Conservation (phyloP, 2,113 vertebrate species). For the Grallaria varia region DNA sequence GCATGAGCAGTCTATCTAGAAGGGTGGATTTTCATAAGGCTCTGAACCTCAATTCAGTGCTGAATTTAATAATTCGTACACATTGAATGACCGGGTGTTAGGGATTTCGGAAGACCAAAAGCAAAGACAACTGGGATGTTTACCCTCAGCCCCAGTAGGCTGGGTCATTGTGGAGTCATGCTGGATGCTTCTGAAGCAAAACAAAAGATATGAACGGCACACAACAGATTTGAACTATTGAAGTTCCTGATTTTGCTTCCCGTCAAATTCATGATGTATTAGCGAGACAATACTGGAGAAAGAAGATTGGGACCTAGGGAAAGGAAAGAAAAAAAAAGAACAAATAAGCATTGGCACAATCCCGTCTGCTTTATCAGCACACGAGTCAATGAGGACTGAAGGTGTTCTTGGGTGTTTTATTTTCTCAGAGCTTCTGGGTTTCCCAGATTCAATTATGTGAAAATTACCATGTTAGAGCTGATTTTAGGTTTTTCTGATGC, state of each 20-base stretch:
- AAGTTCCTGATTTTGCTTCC: not conserved
- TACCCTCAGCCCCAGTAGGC: not conserved
- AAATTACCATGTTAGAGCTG: not conserved
- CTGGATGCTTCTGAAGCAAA: not conserved
- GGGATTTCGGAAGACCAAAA: not conserved
- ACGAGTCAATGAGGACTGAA: not conserved
- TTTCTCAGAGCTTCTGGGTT: not conserved
- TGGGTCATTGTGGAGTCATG: accelerated
- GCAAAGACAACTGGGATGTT: not conserved
- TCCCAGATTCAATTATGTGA: not conserved
- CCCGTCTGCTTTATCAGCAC: not conserved
- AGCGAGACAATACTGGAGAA: not conserved
- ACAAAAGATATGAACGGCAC: not conserved
- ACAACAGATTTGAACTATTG: not conserved
- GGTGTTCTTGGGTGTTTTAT: not conserved
- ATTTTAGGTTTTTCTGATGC: not conserved
- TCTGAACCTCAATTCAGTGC: not conserved
- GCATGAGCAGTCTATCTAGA: not conserved
- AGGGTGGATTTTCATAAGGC: not conserved
- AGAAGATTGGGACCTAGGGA: not conserved
- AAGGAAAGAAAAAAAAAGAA: not conserved
- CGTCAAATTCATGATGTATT: not conserved
- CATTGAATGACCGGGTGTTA: not conserved
- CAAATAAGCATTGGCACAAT: not conserved
- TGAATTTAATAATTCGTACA: not conserved